Evolutionary conservation across 2,113 vertebrate species (phyloP).

Genomic region (Syngnathoides biaculeatus): DNA sequence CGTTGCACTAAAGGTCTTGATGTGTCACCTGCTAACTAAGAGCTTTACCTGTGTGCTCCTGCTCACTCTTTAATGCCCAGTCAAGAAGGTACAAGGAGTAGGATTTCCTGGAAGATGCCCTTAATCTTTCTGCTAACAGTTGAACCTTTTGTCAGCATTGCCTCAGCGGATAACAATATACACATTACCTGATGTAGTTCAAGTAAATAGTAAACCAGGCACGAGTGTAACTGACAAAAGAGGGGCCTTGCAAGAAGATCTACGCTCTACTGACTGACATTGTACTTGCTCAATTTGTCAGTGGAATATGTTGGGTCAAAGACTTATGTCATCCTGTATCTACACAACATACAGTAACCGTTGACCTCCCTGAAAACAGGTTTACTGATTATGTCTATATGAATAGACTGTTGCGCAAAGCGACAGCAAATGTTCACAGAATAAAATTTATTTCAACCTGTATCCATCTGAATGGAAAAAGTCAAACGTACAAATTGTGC

Average conservation of each 20-base stretch:
- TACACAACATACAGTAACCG: neutral
- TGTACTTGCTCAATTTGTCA: neutral
- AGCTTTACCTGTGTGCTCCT: neutral
- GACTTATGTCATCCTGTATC: neutral
- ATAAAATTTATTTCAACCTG: neutral
- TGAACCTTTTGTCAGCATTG: neutral
- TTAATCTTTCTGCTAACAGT: neutral
- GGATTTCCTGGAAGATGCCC: neutral
- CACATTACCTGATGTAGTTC: neutral
- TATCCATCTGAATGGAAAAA: neutral
- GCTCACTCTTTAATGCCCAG: slow-evolving; percentile 1
- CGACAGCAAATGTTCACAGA: neutral
- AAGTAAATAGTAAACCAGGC: neutral
- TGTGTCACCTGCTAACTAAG: neutral
- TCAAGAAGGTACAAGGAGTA: neutral
- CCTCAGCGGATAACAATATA: neutral
- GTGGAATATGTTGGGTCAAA: neutral
- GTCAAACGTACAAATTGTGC: neutral
- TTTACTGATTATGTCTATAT: neutral
- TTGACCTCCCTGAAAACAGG: neutral
- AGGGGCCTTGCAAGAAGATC: neutral
- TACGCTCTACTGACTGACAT: neutral
- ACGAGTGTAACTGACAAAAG: neutral
- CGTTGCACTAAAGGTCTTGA: neutral
- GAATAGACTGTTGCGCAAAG: neutral